These are phyloP conservation scores for Drosophila oshimai DNA, from an alignment of 1,140 invertebrate species.

Conservation along the genomic window DNA sequence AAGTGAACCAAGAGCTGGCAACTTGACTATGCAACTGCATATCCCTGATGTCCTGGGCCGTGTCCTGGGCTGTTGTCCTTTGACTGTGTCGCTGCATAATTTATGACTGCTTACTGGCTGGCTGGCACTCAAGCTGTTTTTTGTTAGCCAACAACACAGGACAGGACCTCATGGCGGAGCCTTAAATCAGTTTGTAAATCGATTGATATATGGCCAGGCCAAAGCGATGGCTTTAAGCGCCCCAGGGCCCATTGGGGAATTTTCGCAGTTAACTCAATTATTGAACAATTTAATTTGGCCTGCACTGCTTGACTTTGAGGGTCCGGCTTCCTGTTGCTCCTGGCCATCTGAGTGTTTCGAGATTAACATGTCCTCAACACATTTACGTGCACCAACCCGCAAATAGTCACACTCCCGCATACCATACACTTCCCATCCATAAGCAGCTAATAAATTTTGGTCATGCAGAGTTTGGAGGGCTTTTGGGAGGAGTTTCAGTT, in stretches of 20 bases:
- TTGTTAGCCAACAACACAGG: constrained; percentile 29
- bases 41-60: constrained; percentile 30
- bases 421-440: constrained; percentile 8
- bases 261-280: constrained; percentile 63
- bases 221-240: constrained; percentile 46
- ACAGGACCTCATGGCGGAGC: constrained; percentile 11
- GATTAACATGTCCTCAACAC: constrained; percentile 60
- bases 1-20: constrained; percentile 8
- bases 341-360: constrained; percentile 42
- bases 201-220: constrained; percentile 43
- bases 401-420: background rate
- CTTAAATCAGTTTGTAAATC: constrained; percentile 53
- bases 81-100: constrained; percentile 78
- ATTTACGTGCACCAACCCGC: constrained; percentile 1
- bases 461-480: constrained; percentile 39
- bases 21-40: constrained; percentile 57
- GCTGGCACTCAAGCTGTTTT: constrained; percentile 43
- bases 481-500: background rate
- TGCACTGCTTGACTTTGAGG: constrained; percentile 21
- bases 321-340: constrained; percentile 39
- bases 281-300: constrained; percentile 67
- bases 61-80: constrained; percentile 62
- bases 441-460: constrained; percentile 69
- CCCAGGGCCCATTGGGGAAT: constrained; percentile 19
- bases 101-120: constrained; percentile 74